Evolutionary conservation across 1,140 invertebrate species (phyloP).

Genomic region (Apolygus lucorum): DNA sequence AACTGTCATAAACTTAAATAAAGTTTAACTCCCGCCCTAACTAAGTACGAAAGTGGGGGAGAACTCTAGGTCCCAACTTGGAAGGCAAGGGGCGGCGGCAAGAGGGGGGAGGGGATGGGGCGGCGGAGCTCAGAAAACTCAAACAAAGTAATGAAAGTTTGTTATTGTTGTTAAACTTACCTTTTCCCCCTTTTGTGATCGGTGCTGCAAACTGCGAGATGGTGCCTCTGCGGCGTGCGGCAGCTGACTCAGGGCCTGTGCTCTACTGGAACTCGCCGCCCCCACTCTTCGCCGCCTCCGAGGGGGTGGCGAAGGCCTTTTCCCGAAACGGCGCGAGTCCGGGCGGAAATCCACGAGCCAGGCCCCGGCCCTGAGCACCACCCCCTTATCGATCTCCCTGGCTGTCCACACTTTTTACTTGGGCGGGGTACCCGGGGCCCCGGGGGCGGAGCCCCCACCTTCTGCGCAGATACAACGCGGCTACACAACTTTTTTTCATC

Average conservation of each 20-base stretch:
- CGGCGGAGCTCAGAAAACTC: slow-evolving; percentile 17
- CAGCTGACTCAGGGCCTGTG: slow-evolving; percentile 2
- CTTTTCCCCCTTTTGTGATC: background rate
- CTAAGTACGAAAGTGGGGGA: slow-evolving; percentile 16
- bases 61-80: background rate
- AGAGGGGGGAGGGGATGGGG: background rate
- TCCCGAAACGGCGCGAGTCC: too few species aligned
- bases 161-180: slow-evolving; percentile 21
- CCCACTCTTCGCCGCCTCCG: slow-evolving; percentile 10
- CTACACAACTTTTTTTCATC: slow-evolving; percentile 9
- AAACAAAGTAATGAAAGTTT: slow-evolving; percentile 24
- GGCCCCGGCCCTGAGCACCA: background rate
- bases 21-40: slow-evolving; percentile 10
- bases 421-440: slow-evolving; percentile 2
- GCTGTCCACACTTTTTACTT: slow-evolving; percentile 1
- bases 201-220: background rate
- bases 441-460: background rate
- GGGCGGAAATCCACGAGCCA: background rate
- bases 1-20: slow-evolving; percentile 24
- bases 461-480: slow-evolving; percentile 4
- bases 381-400: background rate
- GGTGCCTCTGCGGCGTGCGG: slow-evolving; percentile 1
- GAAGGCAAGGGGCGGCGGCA: background rate
- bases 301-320: background rate
- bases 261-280: background rate